phyloP scores from a whole-genome alignment of 2,888 invertebrate species.

The Drosophila pegasa region DNA sequence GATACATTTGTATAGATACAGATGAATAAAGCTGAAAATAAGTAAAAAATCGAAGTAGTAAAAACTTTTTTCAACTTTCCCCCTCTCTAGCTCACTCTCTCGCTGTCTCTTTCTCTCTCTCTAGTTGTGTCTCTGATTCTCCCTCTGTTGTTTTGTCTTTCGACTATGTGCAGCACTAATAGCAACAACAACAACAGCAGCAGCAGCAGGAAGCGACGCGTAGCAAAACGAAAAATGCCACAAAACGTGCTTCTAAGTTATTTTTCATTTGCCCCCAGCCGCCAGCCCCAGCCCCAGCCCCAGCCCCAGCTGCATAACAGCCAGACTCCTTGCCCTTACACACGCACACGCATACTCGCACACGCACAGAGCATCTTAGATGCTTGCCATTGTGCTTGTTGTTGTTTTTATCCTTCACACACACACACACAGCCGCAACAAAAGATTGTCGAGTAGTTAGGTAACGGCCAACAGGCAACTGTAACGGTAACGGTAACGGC shows the following conservation, averaged over 20 bases:
- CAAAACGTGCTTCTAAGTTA: constrained; percentile 82
- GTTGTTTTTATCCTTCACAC: constrained; percentile 21
- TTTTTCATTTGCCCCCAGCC: constrained; percentile 71
- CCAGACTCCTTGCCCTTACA: neutral
- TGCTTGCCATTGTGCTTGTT: constrained; percentile 19
- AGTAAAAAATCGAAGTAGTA: constrained; percentile 9
- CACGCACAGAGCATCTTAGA: constrained; percentile 23
- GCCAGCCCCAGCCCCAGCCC: constrained; percentile 16
- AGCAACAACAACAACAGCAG: constrained; percentile 33
- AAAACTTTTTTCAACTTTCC: constrained; percentile 1
- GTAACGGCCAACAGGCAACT: constrained; percentile 20
- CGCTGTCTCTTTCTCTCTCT: neutral
- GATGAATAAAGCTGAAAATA: neutral
- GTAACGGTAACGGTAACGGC: constrained; percentile 17
- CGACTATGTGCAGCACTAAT: constrained; percentile 49
- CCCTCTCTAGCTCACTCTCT: neutral
- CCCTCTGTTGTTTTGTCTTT: constrained; percentile 21
- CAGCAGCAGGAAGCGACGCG: constrained; percentile 37
- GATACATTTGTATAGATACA: neutral
- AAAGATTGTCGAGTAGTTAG: constrained; percentile 52
- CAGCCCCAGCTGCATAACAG: constrained; percentile 2
- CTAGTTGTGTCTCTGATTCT: neutral
- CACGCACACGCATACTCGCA: neutral
- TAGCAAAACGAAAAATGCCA: constrained; percentile 61
- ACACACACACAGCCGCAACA: constrained; percentile 26